Evolutionary conservation across 2,113 vertebrate genomes (phyloP).

Genomic region (Sardina pilchardus): DNA sequence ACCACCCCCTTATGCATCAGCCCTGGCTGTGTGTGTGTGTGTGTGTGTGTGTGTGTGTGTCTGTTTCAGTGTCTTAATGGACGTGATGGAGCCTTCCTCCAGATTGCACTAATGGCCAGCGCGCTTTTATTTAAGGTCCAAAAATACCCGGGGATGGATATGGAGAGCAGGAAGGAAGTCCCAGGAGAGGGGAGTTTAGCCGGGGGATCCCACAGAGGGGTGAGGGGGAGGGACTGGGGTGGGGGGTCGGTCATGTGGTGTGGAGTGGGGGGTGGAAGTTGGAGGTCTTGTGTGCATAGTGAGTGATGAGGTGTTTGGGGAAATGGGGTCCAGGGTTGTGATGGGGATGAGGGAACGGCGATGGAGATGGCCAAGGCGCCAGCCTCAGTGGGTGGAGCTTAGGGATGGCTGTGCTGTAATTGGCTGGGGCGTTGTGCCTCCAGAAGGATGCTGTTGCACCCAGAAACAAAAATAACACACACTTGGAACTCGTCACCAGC

Average conservation of each 20-base stretch:
- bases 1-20: background rate
- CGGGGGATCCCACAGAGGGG: background rate
- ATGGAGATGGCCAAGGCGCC: background rate
- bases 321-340: background rate
- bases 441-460: background rate
- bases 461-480: background rate
- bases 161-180: slow-evolving; percentile 35
- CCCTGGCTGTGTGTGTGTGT: too few species aligned
- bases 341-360: background rate
- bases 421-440: background rate
- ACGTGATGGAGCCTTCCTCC: slow-evolving; percentile 46
- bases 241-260: too few species aligned
- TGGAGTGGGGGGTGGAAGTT: background rate
- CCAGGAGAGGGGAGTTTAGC: background rate
- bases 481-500: background rate
- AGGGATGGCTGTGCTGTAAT: background rate
- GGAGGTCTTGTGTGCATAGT: background rate
- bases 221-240: background rate
- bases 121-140: slow-evolving; percentile 56
- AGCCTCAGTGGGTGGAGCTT: background rate
- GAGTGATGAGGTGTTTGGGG: background rate
- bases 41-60: slow-evolving; percentile 11
- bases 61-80: slow-evolving; percentile 61
- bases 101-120: slow-evolving; percentile 52
- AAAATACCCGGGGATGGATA: slow-evolving; percentile 53